Conservation (phyloP, 1,140 invertebrate species). For the Anastrepha obliqua region DNA sequence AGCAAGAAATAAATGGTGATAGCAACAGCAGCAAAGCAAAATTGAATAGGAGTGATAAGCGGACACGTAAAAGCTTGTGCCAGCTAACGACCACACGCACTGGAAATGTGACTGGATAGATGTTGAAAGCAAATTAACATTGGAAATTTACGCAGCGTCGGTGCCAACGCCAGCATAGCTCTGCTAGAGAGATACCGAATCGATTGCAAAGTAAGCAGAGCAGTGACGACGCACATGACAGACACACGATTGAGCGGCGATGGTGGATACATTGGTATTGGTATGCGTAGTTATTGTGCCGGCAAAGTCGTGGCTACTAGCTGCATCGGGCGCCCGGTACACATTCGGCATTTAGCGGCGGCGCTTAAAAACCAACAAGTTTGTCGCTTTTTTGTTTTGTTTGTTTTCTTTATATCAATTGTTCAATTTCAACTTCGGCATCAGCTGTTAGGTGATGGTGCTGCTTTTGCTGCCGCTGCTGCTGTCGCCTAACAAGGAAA, state of each 20-base stretch:
- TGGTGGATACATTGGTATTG: background rate
- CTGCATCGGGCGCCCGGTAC: background rate
- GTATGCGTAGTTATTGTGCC: background rate
- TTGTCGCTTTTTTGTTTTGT: background rate
- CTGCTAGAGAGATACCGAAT: slow-evolving; percentile 27
- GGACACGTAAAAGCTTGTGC: background rate
- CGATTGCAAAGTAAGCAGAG: slow-evolving; percentile 17
- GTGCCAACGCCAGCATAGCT: background rate
- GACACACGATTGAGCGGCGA: background rate
- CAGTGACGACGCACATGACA: background rate
- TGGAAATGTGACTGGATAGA: background rate
- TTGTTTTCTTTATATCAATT: background rate
- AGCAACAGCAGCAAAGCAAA: background rate
- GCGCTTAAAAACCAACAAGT: slow-evolving; percentile 11
- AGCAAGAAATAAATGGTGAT: background rate
- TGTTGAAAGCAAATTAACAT: slow-evolving; percentile 24
- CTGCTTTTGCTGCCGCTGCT: slow-evolving; percentile 9
- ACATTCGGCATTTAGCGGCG: background rate
- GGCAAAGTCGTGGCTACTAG: background rate
- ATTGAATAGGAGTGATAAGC: background rate
- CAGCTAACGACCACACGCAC: background rate
- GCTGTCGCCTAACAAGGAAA: slow-evolving; percentile 41
- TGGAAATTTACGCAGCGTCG: slow-evolving; percentile 14
- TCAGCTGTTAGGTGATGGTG: slow-evolving; percentile 6
- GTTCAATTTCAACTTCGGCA: slow-evolving; percentile 41